Conservation (phyloP, 92 coral and sea anemone species). For the Pocillopora grandis region DNA sequence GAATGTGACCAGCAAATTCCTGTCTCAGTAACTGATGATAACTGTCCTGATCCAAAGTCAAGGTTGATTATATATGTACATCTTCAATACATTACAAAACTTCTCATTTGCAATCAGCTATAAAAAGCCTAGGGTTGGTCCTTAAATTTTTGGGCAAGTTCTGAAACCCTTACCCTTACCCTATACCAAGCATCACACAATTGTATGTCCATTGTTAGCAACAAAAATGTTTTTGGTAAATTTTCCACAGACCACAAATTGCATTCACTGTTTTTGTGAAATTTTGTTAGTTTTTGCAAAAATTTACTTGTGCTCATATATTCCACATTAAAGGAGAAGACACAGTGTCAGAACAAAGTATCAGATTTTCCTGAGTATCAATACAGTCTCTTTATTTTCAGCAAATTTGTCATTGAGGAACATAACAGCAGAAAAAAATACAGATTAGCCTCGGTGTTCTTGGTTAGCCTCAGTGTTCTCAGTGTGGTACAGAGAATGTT, state of each 20-base stretch:
- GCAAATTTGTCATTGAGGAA: conserved; percentile 16
- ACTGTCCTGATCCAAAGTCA: not conserved
- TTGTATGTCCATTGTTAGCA: not conserved
- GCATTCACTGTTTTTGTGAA: conserved; percentile 10
- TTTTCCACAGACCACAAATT: conserved; percentile 16
- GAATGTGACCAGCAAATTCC: too few species aligned
- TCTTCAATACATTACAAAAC: conserved; percentile 15
- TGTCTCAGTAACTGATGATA: not conserved
- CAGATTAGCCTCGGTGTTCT: conserved; percentile 60
- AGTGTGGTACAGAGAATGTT: conserved; percentile 52
- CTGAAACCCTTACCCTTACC: conserved; percentile 5
- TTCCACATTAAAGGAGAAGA: conserved; percentile 15
- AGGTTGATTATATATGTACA: not conserved
- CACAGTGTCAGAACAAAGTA: conserved; percentile 9
- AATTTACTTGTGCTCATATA: conserved; percentile 4
- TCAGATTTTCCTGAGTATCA: conserved; percentile 24
- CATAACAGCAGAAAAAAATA: conserved; percentile 22
- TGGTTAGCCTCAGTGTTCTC: conserved; percentile 37
- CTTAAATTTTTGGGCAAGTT: conserved; percentile 7
- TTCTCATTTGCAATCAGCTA: not conserved
- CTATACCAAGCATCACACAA: conserved; percentile 13
- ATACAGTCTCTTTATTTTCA: not conserved
- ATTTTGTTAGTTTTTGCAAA: not conserved
- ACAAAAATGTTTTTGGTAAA: conserved; percentile 7
- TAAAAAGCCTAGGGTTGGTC: not conserved